Evolutionary conservation across 2,113 vertebrate genomes (phyloP).

Genomic region (Mandrillus leucophaeus): DNA sequence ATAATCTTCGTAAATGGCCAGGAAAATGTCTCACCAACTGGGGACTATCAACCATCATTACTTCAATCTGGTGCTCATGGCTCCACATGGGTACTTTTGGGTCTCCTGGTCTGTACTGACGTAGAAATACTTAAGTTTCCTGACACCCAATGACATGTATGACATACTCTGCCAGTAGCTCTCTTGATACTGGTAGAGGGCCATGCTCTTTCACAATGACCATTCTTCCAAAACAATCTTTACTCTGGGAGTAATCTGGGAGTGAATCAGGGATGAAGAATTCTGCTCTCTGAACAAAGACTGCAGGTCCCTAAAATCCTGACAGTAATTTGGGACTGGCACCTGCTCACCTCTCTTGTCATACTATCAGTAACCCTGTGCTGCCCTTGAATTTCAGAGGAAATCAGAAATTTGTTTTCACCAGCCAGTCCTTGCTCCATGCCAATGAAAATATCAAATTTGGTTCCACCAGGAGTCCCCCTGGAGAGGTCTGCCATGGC

Average conservation of each 20-base stretch:
- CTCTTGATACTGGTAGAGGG: background rate
- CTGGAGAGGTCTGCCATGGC: background rate
- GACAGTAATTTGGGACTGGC: background rate
- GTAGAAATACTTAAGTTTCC: background rate
- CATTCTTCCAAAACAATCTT: background rate
- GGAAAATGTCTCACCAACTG: background rate
- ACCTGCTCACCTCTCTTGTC: background rate
- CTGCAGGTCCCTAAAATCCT: background rate
- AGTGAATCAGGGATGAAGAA: background rate
- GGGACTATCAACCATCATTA: background rate
- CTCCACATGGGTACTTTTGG: background rate
- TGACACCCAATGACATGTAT: background rate
- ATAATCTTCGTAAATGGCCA: background rate
- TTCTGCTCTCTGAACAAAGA: background rate
- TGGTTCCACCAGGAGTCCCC: background rate
- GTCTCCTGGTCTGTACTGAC: background rate
- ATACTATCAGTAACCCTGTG: background rate
- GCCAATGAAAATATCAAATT: background rate
- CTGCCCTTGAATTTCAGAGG: slow-evolving; percentile 12
- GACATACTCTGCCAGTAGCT: background rate
- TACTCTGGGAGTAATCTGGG: background rate
- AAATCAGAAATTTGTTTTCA: slow-evolving; percentile 32
- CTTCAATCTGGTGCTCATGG: background rate
- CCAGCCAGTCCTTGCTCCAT: background rate
- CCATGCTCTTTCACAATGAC: background rate